Evolutionary conservation across 2,113 vertebrate species (phyloP), one percentile per base, ranked within the genome.

Genomic region (Callipepla californica): DNA sequence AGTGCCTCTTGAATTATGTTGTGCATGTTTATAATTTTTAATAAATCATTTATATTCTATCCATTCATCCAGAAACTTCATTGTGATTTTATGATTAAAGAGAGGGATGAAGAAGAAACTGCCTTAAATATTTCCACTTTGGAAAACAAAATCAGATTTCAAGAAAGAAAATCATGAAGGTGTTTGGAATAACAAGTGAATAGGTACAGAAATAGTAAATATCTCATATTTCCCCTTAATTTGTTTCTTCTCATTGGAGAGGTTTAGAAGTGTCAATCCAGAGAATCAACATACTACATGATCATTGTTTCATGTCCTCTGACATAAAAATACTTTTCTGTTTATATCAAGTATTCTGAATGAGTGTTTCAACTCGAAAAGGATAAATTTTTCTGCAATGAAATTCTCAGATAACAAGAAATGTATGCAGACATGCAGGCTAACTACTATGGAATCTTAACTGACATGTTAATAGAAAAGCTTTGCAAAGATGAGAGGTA

Each of bases 1-100:
- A 45, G 13, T 42, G 10, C 32, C 40, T 78, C 68, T 91, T 94
- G 75, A 95, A 79, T 87, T 85, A 79, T 25, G 20, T 85, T 3
- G 20, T 91, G 28, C 57, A 23, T 92, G 38, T 74, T 95, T 94
- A 72, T 69, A 45, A 83, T 84, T 88, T 90, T 17, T 80, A 92
- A 83, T 70, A 61, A 81, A 85, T 32, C 5, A 55, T 91, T 92
- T 91, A 22, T 63, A 87, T 86, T 87, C 72, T 78, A 38, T 21
- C 28, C 3, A 66, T 83, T 94, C 10, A 68, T 66, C 45, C 67
- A 88, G 70, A 94, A 85, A 55, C 6, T 87, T 73, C 18, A 19
- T 63, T 89, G 32, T 11, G 87, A 42, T 80, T 86, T 63, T 55
- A 42, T 11, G 69, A 53, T 55, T 87, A 67, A 93, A 80, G 12